phyloP scores from a whole-genome alignment of 1,140 invertebrate species.

The Batillaria attramentaria region DNA sequence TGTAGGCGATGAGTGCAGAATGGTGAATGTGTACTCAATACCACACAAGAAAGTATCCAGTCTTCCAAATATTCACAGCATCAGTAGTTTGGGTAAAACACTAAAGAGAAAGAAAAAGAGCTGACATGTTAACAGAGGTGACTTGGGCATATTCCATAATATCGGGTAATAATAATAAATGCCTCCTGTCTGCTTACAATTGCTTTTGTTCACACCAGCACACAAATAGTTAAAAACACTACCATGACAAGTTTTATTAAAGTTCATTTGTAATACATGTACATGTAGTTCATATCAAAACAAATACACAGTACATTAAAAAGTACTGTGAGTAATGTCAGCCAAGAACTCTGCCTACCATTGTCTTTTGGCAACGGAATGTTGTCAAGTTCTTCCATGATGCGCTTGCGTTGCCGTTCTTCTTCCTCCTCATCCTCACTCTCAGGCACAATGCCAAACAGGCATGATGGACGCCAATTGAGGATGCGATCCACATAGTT shows the following conservation, averaged over 20 bases:
- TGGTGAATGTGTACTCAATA: no score
- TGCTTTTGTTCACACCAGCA: not conserved
- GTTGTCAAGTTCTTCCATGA: conserved; percentile 21
- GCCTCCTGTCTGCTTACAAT: no score
- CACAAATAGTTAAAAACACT: not conserved
- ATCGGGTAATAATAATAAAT: no score
- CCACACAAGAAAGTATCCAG: no score
- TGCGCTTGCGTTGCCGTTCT: conserved; percentile 13
- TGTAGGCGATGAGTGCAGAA: no score
- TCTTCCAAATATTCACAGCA: no score
- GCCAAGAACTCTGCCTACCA: not conserved
- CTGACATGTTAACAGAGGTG: no score
- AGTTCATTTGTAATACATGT: not conserved
- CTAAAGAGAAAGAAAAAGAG: no score
- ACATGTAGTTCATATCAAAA: not conserved
- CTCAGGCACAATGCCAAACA: conserved; percentile 38
- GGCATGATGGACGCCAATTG: conserved; percentile 50
- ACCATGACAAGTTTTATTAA: not conserved
- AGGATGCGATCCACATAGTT: conserved; percentile 48
- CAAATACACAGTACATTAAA: not conserved
- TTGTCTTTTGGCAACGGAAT: not conserved
- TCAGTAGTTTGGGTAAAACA: no score
- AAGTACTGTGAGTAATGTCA: not conserved
- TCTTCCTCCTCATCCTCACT: conserved; percentile 42
- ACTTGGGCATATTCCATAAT: no score